These are phyloP conservation scores for Danaus melanippus DNA, from an alignment of 1,140 invertebrate genomes.

Conservation along the genomic window DNA sequence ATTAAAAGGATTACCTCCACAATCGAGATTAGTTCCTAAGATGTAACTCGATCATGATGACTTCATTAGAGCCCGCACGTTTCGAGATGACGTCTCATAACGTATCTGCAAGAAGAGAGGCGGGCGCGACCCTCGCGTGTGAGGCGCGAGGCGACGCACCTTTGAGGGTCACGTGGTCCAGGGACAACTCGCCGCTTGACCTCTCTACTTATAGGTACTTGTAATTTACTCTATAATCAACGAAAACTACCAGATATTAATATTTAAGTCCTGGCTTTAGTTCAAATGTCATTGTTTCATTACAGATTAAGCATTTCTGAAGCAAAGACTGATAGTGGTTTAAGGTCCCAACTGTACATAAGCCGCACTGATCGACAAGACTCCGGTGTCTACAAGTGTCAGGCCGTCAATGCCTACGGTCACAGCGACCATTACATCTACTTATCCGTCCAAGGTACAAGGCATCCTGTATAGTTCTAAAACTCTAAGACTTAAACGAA, in stretches of 20 bases:
- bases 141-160: constrained; percentile 90
- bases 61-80: constrained; percentile 78
- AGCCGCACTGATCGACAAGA: constrained; percentile 81
- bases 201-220: constrained; percentile 76
- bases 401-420: constrained; percentile 87
- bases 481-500: too few species aligned
- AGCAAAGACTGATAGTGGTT: constrained; percentile 80
- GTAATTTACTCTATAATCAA: not conserved
- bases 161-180: constrained; percentile 84
- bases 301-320: constrained; percentile 77
- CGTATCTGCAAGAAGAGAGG: constrained; percentile 79
- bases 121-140: constrained; percentile 83
- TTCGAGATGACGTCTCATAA: constrained; percentile 82
- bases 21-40: too few species aligned
- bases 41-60: not conserved
- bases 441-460: constrained; percentile 85
- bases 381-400: constrained; percentile 89
- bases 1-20: too few species aligned
- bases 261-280: too few species aligned
- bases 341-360: constrained; percentile 81
- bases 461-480: too few species aligned
- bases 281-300: constrained; percentile 7
- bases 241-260: too few species aligned
- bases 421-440: constrained; percentile 88
- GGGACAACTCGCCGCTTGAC: constrained; percentile 79